A percentile compares a stretch with the other conserved stretches of the same genome.
These are phyloP conservation scores for Procavia capensis DNA, from an alignment of 2,113 vertebrate genomes.

Conservation along the genomic window DNA sequence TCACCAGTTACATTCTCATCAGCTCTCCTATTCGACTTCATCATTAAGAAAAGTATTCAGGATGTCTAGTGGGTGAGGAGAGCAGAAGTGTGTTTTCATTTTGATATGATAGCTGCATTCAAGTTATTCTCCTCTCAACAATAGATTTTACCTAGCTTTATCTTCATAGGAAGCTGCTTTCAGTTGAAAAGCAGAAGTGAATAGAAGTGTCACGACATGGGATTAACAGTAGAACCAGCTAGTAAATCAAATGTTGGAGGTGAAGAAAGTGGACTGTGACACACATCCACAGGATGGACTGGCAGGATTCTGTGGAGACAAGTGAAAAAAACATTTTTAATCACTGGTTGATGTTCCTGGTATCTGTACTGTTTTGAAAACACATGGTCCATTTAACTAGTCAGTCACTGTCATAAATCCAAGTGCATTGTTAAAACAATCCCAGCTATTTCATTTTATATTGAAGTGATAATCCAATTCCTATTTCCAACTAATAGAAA, in stretches of 20 bases:
- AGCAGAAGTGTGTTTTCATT: conserved; percentile 90
- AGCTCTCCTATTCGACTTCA: conserved; percentile 87
- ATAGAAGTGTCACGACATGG: conserved; percentile 98
- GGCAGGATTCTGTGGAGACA: conserved; percentile 86
- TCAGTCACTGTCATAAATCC: conserved; percentile 59
- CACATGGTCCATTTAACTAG: conserved; percentile 61
- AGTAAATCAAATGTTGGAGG: conserved; percentile 99
- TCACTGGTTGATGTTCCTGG: conserved; percentile 75
- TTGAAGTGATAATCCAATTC: conserved; percentile 13
- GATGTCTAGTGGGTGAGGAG: conserved; percentile 87
- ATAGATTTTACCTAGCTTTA: conserved; percentile 99
- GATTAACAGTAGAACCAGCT: conserved; percentile 96
- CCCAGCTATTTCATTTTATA: not conserved
- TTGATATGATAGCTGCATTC: conserved; percentile 90
- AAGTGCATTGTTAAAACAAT: conserved; percentile 69
- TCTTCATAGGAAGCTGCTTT: conserved; percentile 98
- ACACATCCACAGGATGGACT: conserved; percentile 92
- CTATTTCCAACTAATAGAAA: not conserved
- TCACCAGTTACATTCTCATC: conserved; percentile 82
- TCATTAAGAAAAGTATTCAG: conserved; percentile 89
- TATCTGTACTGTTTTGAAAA: conserved; percentile 78
- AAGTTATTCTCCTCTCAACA: conserved; percentile 92
- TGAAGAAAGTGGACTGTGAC: conserved; percentile 95
- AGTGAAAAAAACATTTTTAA: conserved; percentile 76
- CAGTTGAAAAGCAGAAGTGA: conserved; percentile 97